Percentiles rank a stretch among this genome's conserved stretches.
Evolutionary conservation across 2,797 vertebrate species (phyloP).

Genomic region (Chaunax sp.): DNA sequence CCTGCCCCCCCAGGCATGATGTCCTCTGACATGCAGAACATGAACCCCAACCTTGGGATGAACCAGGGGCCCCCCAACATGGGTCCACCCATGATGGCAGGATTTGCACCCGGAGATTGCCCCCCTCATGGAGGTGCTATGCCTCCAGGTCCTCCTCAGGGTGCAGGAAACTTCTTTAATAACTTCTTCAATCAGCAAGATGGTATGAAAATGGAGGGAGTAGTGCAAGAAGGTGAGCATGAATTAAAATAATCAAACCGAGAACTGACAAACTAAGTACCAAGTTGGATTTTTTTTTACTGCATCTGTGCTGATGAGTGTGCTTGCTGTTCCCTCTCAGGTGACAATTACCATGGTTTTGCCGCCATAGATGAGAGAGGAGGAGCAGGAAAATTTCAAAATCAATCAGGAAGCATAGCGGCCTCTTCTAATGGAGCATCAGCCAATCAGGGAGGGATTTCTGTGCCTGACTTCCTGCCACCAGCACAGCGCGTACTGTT

Average conservation of each 20-base stretch:
- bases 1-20: conserved; percentile 82
- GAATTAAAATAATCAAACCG: background rate
- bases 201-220: conserved; percentile 85
- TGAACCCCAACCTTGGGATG: conserved; percentile 87
- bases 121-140: conserved; percentile 84
- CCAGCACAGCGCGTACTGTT: conserved; percentile 94
- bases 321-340: conserved; percentile 49
- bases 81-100: conserved; percentile 89
- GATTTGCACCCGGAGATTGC: conserved; percentile 84
- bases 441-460: conserved; percentile 77
- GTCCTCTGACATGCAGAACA: conserved; percentile 84
- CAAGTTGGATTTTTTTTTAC: background rate
- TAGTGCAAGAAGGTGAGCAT: conserved; percentile 83
- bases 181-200: conserved; percentile 91
- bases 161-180: conserved; percentile 88
- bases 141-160: conserved; percentile 84
- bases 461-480: conserved; percentile 92
- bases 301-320: background rate
- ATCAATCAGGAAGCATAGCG: conserved; percentile 76
- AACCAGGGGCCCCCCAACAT: conserved; percentile 86
- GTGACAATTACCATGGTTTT: conserved; percentile 87
- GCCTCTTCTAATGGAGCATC: conserved; percentile 69
- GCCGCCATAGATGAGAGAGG: conserved; percentile 79
- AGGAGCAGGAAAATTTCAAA: conserved; percentile 65
- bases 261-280: background rate